Evolutionary conservation across 2,113 vertebrate species (phyloP).

Genomic region (Aix galericulata): DNA sequence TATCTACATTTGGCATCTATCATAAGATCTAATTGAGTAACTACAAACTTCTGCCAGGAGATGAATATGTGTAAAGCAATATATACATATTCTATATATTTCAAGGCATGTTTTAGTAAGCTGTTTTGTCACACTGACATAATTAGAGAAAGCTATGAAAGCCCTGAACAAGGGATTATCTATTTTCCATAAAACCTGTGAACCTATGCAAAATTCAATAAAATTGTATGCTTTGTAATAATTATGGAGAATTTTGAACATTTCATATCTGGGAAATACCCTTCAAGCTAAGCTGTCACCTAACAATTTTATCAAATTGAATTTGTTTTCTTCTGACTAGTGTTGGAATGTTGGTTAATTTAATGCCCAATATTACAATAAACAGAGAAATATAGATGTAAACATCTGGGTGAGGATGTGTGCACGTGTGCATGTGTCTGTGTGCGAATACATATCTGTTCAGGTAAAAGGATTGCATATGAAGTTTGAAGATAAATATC

Average conservation of each 20-base stretch:
- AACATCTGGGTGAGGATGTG: not conserved
- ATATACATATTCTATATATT: not conserved
- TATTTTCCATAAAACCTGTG: slow-evolving; percentile 22
- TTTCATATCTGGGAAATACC: slow-evolving; percentile 4
- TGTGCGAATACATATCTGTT: not conserved
- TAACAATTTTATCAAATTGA: not conserved
- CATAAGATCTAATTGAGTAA: slow-evolving; percentile 1
- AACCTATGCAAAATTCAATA: slow-evolving; percentile 32
- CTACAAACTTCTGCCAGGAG: slow-evolving; percentile 22
- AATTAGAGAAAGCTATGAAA: slow-evolving; percentile 45
- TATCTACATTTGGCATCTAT: slow-evolving; percentile 7
- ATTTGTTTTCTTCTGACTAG: not conserved
- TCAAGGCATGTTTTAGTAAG: slow-evolving; percentile 43
- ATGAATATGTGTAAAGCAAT: slow-evolving; percentile 2
- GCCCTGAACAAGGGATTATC: not conserved
- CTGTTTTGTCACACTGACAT: slow-evolving; percentile 48
- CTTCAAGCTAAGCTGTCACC: not conserved
- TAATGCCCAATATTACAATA: not conserved
- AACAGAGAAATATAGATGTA: not conserved
- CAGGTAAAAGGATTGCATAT: not conserved
- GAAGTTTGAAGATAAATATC: not conserved
- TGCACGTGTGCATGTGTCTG: not conserved
- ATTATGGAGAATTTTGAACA: not conserved
- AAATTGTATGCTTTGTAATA: slow-evolving; percentile 39
- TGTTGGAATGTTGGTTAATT: not conserved